Evolutionary conservation across 2,888 invertebrate species (phyloP), one percentile per base, ranked within the genome.

Genomic region (Apoda limacodes): DNA sequence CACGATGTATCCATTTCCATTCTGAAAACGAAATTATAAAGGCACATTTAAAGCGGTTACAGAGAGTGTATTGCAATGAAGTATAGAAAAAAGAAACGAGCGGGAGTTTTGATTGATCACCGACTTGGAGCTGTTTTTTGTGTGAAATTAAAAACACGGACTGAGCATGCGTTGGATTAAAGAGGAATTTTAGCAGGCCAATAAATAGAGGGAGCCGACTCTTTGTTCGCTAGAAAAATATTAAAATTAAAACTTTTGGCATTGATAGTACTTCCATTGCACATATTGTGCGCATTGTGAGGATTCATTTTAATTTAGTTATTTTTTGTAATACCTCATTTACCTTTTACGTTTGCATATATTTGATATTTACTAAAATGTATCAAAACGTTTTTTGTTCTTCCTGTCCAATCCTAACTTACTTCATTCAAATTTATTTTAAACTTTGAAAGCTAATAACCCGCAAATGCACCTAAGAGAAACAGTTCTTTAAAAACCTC

Each of bases 71-170:
- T 64, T 70, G 75, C 71, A 69, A 65, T 68, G 64, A 64, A 68
- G 68, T 67, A 62, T 65, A 68, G 65, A 67, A 69, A 72, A 58
- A 67, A 59, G 55, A 60, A 71, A 53, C 56, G 57, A 59, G 56
- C 67, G 57, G 60, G 63, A 62, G 63, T 68, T 75, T 72, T 80
- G 80, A 80, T 80, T 80, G 80, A 80, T 80, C 78, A 80, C 80
- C 78, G 59, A 64, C 60, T 66, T 64, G 46, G 50, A 62, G 63
- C 60, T 48, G 62, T 65, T 80, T 72, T 76, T 80, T 78, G 70
- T 72, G 68, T 70, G 69, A 72, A 78, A 80, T 80, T 80, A 80
- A 76, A 78, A 76, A 75, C 67, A 57, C 60, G 67, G 55, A 65
- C 57, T 67, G 66, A 60, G 67, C 70, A 69, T 71, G 67, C 70